phyloP scores from a whole-genome alignment of 2,113 vertebrate species.

The Tetraodon nigroviridis region DNA sequence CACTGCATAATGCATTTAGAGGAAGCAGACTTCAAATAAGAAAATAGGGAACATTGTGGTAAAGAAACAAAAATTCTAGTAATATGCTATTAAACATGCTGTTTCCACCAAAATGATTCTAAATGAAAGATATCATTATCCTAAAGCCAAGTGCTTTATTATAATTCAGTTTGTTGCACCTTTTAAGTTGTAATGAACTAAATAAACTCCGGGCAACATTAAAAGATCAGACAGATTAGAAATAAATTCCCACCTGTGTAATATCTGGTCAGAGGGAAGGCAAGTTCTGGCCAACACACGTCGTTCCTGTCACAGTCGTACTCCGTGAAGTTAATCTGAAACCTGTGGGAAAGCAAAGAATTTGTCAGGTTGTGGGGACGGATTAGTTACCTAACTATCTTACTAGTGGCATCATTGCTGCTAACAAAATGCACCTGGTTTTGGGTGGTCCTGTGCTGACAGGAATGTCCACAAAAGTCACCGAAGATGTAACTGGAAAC shows the following conservation, averaged over 20 bases:
- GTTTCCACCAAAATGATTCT: too few relatives aligned
- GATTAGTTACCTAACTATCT: neutral
- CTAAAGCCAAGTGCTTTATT: too few relatives aligned
- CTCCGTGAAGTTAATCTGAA: constrained; percentile 88
- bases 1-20: too few relatives aligned
- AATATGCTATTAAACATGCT: too few relatives aligned
- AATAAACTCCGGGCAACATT: neutral
- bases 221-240: neutral
- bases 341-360: constrained; percentile 67
- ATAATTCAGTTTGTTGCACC: too few relatives aligned
- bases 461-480: constrained; percentile 83
- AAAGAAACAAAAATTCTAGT: too few relatives aligned
- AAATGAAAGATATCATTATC: too few relatives aligned
- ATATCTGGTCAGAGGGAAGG: constrained; percentile 83
- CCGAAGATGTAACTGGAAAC: constrained; percentile 80
- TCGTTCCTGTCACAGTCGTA: constrained; percentile 91
- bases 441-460: constrained; percentile 64
- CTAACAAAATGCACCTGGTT: constrained; percentile 75
- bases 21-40: too few relatives aligned
- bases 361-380: neutral
- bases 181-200: neutral
- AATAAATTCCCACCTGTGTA: constrained; percentile 80
- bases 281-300: constrained; percentile 90
- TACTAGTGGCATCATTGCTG: neutral
- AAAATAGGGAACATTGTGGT: too few relatives aligned